Evolutionary conservation across 2,888 invertebrate genomes (phyloP), one percentile per base, ranked within the genome.

Genomic region (Drosophila paramelanica): DNA sequence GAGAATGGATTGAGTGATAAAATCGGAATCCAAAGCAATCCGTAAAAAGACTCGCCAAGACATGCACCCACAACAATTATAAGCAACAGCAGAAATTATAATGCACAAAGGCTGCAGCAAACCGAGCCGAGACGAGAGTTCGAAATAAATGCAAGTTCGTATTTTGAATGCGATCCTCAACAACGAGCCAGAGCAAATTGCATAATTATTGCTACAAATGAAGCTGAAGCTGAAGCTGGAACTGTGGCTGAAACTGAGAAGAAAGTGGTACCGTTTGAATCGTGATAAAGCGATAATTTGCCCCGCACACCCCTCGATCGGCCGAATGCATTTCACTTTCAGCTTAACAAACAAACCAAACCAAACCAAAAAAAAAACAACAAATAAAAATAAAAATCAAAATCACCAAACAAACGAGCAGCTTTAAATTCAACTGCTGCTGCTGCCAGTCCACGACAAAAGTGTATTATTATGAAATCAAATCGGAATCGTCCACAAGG

Each of bases 251-350:
- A 8, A 10, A 31, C 23, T 7, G 47, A 56, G 69, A 88, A 84
- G 85, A 84, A 84, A 84, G 89, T 89, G 84, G 89, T 78, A 87
- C 87, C 87, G 87, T 83, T 89, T 88, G 87, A 84, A 84, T 84
- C 84, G 84, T 84, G 84, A 84, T 84, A 84, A 84, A 87, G 87
- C 84, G 84, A 84, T 84, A 84, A 89, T 84, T 84, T 84, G 46
- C 61, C 67, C 58, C 59, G 59, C 10, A 17, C 20, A 23, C 5
- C 23, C 3, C 46, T 51, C 8, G 13, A 31, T 36, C 57, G 53
- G 56, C 50, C 58, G 52, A 80, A 87, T 89, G 84, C 84, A 89
- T 84, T 84, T 84, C 89, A 84, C 84, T 84, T 84, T 83, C 67
- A 51, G 70, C 64, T 80, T 57, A 83, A 65, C 83, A 88, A 87